Evolutionary conservation across 2,113 vertebrate genomes (phyloP), one percentile per base, ranked within the genome.

Genomic region (Dryoscopus gambensis): DNA sequence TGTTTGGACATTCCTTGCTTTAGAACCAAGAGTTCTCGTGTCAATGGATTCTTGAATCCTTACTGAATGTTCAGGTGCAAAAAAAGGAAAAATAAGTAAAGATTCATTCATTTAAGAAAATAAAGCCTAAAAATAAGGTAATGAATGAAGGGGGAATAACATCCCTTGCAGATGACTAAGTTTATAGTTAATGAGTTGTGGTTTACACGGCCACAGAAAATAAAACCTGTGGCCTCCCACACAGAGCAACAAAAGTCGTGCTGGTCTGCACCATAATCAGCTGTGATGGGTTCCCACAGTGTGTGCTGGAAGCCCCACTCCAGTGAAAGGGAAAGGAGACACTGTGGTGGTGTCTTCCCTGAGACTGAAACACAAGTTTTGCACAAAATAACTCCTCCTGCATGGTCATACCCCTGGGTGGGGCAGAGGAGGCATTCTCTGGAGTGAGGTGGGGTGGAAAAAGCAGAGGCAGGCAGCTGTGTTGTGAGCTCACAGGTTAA

Each of bases 141-240:
- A 62, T 56, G 37, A 92, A 80, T 84, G 37, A 78, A 89, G 24
- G 15, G 52, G 31, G 5, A 30, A 44, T 24, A 92, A 22, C 21
- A 71, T 27, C 33, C 11, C 31, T 82, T 22, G 13, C 18, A 67
- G 59, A 84, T 92, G 57, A 95, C 68, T 73, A 71, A 87, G 28
- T 62, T 87, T 87, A 68, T 31, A 10, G 21, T 47, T 76, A 37
- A 64, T 92, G 42, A 40, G 23, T 83, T 49, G 42, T 76, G 20
- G 35, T 56, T 81, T 70, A 39, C 47, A 57, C 33, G 81, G 67
- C 55, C 86, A 84, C 49, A 5, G 4, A 83, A 65, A 67, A 80
- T 42, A 84, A 76, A 27, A 87, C 25, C 69, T 87, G 18, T 63
- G 87, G 77, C 80, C 35, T 91, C 70, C 67, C 88, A 80, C 88